phyloP scores from a whole-genome alignment of 2,113 vertebrate species.

The Dicaeum eximium region DNA sequence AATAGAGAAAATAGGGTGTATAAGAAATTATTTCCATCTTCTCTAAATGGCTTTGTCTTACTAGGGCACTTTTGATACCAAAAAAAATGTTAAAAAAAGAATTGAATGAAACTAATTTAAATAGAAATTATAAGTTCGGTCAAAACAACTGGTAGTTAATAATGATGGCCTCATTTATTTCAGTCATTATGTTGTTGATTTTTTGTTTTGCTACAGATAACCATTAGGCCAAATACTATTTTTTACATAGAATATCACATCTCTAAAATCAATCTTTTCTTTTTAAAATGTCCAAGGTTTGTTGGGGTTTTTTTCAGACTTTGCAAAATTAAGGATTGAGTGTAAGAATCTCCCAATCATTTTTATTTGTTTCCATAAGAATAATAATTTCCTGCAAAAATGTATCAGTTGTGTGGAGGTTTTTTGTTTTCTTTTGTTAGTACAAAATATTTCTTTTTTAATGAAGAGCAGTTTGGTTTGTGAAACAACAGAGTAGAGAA shows the following conservation, averaged over 20 bases:
- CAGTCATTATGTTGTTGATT: neutral
- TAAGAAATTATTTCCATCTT: neutral
- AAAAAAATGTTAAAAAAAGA: neutral
- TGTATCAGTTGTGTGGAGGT: fast-evolving
- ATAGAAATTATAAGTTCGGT: neutral
- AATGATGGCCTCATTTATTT: neutral
- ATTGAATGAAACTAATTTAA: neutral
- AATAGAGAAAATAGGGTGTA: neutral
- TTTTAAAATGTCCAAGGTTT: neutral
- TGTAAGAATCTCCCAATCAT: neutral
- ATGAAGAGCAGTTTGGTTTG: neutral
- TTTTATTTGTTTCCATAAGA: neutral
- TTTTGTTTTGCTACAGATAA: neutral
- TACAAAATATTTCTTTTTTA: neutral
- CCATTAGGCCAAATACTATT: neutral
- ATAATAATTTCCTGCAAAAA: neutral
- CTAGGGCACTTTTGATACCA: neutral
- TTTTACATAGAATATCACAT: neutral
- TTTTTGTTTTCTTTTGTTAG: neutral
- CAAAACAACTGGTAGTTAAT: neutral
- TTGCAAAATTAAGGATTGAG: neutral
- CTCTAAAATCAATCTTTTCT: neutral
- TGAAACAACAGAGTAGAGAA: neutral
- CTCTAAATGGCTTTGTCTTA: neutral
- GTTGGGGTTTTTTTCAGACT: neutral